These are phyloP conservation scores for Muscicapa adusta DNA, from an alignment of 2,113 vertebrate species.

Conservation along the genomic window DNA sequence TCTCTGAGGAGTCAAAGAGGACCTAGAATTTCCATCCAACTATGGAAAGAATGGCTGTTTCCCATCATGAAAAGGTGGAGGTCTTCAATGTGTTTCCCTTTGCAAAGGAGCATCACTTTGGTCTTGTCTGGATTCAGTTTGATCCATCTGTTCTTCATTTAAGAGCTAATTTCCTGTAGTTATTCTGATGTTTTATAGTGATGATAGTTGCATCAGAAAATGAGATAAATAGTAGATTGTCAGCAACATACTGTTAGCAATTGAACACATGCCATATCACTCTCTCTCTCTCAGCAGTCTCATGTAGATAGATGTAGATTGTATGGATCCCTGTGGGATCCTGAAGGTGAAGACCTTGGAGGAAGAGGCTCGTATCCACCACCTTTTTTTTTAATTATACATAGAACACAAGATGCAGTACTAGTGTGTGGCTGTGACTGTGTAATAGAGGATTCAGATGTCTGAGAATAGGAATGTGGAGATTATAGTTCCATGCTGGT, in stretches of 20 bases:
- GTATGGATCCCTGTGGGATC: not conserved
- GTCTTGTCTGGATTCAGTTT: conserved; percentile 65
- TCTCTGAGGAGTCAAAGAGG: conserved; percentile 12
- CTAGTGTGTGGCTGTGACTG: not conserved
- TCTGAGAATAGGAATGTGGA: not conserved
- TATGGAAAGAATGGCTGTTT: conserved; percentile 44
- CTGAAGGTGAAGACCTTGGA: conserved; percentile 15
- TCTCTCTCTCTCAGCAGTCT: conserved; percentile 56
- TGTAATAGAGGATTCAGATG: not conserved
- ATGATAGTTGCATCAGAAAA: conserved; percentile 70
- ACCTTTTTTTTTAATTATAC: not conserved
- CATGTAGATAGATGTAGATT: conserved; percentile 32
- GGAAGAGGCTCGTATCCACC: not conserved
- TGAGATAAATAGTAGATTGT: conserved; percentile 68
- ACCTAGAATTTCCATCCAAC: conserved; percentile 27
- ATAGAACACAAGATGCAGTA: not conserved
- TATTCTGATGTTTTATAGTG: conserved; percentile 68
- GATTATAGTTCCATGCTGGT: not conserved
- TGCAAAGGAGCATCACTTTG: conserved; percentile 48
- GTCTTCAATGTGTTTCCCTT: conserved; percentile 52
- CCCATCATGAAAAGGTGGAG: conserved; percentile 58
- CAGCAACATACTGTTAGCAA: conserved; percentile 64
- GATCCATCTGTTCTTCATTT: conserved; percentile 57
- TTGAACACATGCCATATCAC: conserved; percentile 54
- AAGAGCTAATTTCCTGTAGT: conserved; percentile 68